Conservation (phyloP, 2,888 invertebrate genomes). For the Tetragonisca angustula region DNA sequence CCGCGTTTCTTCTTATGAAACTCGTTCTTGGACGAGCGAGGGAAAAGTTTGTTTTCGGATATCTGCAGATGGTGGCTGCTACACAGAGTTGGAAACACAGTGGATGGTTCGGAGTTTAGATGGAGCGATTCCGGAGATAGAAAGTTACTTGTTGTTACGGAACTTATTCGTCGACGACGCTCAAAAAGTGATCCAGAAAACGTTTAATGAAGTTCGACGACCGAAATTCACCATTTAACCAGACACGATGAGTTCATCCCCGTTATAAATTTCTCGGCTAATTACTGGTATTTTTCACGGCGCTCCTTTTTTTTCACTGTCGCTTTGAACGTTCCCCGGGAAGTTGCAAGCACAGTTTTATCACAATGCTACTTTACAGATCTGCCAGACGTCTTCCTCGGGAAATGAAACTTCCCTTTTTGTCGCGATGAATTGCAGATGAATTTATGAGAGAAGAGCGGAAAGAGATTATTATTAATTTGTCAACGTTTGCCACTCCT, state of each 20-base stretch:
- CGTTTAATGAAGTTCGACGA: constrained; percentile 6
- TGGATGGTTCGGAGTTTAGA: constrained; percentile 2
- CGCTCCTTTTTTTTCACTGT: neutral
- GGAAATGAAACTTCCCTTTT: neutral
- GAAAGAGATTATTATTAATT: neutral
- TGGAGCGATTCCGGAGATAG: constrained; percentile 15
- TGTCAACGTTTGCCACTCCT: neutral
- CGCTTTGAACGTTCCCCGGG: neutral
- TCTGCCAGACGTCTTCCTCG: neutral
- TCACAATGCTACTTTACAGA: neutral
- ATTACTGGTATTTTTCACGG: neutral
- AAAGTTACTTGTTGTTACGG: neutral
- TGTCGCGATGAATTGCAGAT: neutral
- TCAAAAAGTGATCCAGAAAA: neutral
- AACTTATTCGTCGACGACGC: constrained; percentile 23
- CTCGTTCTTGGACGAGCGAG: constrained; percentile 2
- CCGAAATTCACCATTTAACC: constrained; percentile 1
- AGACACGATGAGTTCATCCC: neutral
- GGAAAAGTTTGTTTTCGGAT: constrained; percentile 21
- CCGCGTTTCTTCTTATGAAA: neutral
- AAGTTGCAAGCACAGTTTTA: neutral
- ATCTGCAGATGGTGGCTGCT: constrained; percentile 21
- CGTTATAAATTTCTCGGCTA: neutral
- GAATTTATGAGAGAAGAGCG: neutral
- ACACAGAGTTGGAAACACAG: constrained; percentile 1